Evolutionary conservation across 2,797 vertebrate species (phyloP).

Genomic region (Hemibagrus guttatus): DNA sequence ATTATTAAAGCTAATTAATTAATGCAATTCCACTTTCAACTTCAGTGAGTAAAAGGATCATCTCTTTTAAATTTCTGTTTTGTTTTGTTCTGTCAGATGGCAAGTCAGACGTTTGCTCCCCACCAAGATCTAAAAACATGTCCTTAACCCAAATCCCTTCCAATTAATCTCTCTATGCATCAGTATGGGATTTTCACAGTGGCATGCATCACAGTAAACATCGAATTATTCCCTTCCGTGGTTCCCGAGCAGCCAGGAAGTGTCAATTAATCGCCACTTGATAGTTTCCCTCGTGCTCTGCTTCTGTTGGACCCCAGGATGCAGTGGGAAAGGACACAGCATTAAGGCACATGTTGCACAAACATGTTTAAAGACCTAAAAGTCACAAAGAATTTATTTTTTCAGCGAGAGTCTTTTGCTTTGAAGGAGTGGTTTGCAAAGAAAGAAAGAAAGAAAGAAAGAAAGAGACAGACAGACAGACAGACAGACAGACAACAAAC

Average conservation of each 20-base stretch:
- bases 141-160: constrained; percentile 5
- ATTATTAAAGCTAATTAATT: no score
- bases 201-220: constrained; percentile 51
- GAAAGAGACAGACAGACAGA: neutral
- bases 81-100: neutral
- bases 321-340: neutral
- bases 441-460: neutral
- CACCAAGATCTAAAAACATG: neutral
- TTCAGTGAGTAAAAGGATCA: no score
- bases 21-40: neutral
- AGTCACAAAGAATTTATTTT: neutral
- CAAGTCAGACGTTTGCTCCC: neutral
- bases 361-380: neutral
- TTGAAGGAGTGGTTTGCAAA: neutral
- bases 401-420: neutral
- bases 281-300: constrained; percentile 29
- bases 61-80: neutral
- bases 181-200: constrained; percentile 52
- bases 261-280: constrained; percentile 35
- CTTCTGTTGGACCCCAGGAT: neutral
- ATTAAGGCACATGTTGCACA: neutral
- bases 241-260: constrained; percentile 33
- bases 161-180: constrained; percentile 14
- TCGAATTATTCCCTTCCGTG: constrained; percentile 42
- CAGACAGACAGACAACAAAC: no score